Percentiles rank a stretch among this genome's conserved stretches.
These are phyloP conservation scores for Malurus elegans DNA, from an alignment of 2,113 vertebrate genomes.

Conservation along the genomic window DNA sequence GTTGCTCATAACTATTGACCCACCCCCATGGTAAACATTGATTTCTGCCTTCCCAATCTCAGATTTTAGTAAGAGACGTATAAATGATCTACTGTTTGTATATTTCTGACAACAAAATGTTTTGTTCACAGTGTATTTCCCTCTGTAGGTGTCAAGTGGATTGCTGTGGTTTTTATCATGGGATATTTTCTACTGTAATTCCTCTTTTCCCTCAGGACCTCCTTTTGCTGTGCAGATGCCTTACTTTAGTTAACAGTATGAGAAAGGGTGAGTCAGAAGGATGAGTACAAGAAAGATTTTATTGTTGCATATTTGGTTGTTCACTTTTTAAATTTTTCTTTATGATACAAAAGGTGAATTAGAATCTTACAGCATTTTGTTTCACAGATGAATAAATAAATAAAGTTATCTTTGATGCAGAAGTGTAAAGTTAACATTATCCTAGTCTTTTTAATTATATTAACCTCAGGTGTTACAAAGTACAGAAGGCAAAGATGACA, in stretches of 20 bases:
- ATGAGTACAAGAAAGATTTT: background rate
- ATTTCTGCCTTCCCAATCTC: background rate
- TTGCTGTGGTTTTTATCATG: background rate
- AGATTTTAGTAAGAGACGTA: background rate
- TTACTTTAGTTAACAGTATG: background rate
- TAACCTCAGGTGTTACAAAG: background rate
- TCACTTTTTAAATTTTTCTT: background rate
- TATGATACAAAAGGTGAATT: background rate
- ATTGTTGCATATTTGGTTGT: background rate
- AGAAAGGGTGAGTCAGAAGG: background rate
- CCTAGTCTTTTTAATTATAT: background rate
- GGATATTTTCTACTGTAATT: background rate
- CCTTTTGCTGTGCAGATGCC: background rate
- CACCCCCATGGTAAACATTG: accelerated
- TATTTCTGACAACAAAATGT: background rate
- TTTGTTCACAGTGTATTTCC: background rate
- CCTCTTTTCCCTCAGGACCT: background rate
- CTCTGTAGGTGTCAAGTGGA: background rate
- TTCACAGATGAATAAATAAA: background rate
- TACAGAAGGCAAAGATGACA: background rate
- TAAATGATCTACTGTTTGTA: background rate
- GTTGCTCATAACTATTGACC: background rate
- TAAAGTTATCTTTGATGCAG: background rate
- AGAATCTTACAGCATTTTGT: background rate
- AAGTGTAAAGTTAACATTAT: background rate